Base-by-base conservation (phyloP, 2,113 vertebrate genomes). In the Sceloporus tristichus region DNA sequence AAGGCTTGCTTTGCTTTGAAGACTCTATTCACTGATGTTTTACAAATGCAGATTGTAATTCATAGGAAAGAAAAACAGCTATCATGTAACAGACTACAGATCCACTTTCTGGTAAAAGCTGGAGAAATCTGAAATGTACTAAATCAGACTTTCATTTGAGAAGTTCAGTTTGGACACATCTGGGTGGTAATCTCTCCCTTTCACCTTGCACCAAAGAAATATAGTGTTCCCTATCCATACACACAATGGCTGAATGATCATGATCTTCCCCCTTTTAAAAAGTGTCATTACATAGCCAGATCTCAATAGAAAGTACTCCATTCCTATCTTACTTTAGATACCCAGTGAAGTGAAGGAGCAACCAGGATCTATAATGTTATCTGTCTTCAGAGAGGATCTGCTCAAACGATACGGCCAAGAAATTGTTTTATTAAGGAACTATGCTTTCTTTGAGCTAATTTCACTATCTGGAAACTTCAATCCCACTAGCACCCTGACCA, bases 41-140 rank as follows among this genome's bases (percentile, higher is more conserved):
- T 81, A 66, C 70, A 85, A 66, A 76, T 54, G 87, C 29, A 56
- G 48, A 29, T 76, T 81, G 79, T 40, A 89, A 53, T 81, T 71
- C 27, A 80, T 1, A 23, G 68, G 62, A 81, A 81, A 34, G 70
- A 40, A 29, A 75, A 79, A 56, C 59, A 54, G 42, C 29, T 70
- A 34, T 25, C 11, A 9, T 70, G 9, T 38, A 81, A 48, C 27
- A 75, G 8, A 9, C n/a, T 59, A 34, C 5, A 75, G 16, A 16
- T 82, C 48, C 29, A n/a, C 23, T 48, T 75, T 70, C 48, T 65
- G 34, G 80, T 27, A 83, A 70, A 88, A 83, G 59, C 16, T 68
- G 19, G 66, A 83, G 65, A 88, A 74, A 74, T 19, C 25, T 34
- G 48, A 75, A 73, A 54, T 23, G 68, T 42, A 74, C 77, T 75